Conservation (phyloP, 2,888 invertebrate genomes). For the Plutella xylostella region DNA sequence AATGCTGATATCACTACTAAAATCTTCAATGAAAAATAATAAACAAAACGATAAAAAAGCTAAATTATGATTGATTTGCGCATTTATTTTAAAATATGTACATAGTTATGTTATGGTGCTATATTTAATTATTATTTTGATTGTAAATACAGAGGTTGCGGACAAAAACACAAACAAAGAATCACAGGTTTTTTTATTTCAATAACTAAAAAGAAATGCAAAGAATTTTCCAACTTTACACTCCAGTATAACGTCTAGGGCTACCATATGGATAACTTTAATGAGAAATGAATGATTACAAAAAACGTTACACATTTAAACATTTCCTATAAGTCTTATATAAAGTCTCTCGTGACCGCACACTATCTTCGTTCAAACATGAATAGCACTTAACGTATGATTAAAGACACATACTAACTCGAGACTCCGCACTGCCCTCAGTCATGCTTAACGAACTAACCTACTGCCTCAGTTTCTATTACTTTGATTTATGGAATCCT, state of each 20-base stretch:
- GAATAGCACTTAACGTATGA: slow-evolving; percentile 53
- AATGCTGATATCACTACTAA: slow-evolving; percentile 32
- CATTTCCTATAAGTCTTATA: slow-evolving; percentile 68
- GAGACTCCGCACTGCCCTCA: slow-evolving; percentile 32
- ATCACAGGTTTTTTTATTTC: slow-evolving; percentile 67
- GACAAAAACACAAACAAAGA: slow-evolving; percentile 24
- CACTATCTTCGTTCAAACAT: slow-evolving; percentile 38
- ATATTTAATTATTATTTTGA: too few species aligned
- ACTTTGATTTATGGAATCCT: too few species aligned
- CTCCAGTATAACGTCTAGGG: slow-evolving; percentile 58
- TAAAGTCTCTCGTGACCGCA: slow-evolving; percentile 49
- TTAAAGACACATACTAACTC: slow-evolving; percentile 43
- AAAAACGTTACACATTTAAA: slow-evolving; percentile 65
- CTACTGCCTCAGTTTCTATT: too few species aligned
- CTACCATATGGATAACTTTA: slow-evolving; percentile 57
- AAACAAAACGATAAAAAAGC: slow-evolving; percentile 29
- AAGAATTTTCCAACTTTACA: slow-evolving; percentile 60
- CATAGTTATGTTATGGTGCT: too few species aligned
- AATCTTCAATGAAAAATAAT: slow-evolving; percentile 34
- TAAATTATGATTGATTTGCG: slow-evolving; percentile 24
- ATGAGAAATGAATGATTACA: slow-evolving; percentile 64
- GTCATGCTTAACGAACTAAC: slow-evolving; percentile 34
- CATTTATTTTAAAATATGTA: too few species aligned
- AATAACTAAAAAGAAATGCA: slow-evolving; percentile 67
- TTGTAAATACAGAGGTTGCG: background rate